Evolutionary conservation across 30 jellyfish, hydroid and myxozoan species (phyloP).

Genomic region (Turritopsis rubra): DNA sequence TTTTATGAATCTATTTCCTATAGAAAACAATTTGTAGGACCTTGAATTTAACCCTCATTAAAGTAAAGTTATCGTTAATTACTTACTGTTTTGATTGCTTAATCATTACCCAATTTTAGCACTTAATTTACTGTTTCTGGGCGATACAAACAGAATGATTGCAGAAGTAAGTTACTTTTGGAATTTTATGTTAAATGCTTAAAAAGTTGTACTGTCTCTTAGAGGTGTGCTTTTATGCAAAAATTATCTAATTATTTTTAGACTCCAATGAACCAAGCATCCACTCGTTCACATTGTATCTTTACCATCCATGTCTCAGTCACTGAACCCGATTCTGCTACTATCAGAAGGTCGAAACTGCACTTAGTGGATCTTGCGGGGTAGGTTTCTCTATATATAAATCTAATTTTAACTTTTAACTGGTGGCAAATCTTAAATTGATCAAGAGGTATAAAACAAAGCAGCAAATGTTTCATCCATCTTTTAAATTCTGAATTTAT

Average conservation of each 20-base stretch:
- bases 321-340: conserved; percentile 67
- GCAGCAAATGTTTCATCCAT: too few species aligned
- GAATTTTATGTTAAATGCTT: neutral
- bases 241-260: neutral
- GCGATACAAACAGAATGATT: conserved; percentile 95
- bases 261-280: conserved; percentile 99
- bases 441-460: too few species aligned
- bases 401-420: neutral
- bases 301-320: conserved; percentile 80
- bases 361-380: conserved; percentile 96
- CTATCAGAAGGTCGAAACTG: conserved; percentile 74
- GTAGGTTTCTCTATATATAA: conserved; percentile 15
- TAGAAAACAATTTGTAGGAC: too few species aligned
- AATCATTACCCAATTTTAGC: conserved; percentile 43
- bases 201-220: neutral
- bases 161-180: conserved; percentile 74
- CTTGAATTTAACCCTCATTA: too few species aligned
- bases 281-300: conserved; percentile 95
- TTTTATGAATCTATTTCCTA: too few species aligned
- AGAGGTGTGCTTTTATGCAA: neutral
- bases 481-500: too few species aligned
- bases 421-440: too few species aligned
- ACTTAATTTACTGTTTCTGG: conserved; percentile 78
- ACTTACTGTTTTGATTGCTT: neutral
- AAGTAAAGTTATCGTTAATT: too few species aligned